Conservation (phyloP, 2,113 vertebrate species). For the Laterallus jamaicensis region DNA sequence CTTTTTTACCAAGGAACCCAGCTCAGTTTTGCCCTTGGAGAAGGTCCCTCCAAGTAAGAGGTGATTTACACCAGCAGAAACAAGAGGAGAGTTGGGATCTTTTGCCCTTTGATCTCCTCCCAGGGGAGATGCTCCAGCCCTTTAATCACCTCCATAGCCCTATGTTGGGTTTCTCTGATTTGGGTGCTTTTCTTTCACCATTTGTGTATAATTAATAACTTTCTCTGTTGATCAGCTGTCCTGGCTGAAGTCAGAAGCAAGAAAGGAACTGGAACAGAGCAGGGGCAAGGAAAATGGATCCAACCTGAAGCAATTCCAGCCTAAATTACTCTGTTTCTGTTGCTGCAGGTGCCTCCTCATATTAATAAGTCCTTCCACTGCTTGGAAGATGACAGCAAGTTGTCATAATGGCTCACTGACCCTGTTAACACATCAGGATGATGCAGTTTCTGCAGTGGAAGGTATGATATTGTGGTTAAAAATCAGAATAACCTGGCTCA, state of each 20-base stretch:
- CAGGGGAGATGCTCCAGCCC: too few species aligned
- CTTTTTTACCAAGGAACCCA: too few species aligned
- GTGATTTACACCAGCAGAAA: neutral
- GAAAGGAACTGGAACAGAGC: neutral
- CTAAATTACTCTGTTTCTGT: neutral
- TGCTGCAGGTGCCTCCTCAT: neutral
- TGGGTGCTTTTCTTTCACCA: neutral
- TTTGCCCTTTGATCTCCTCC: neutral
- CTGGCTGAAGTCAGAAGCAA: neutral
- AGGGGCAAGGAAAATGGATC: neutral
- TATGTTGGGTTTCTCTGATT: neutral
- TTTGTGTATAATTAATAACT: neutral
- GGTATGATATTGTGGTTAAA: neutral
- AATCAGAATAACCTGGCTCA: too few species aligned
- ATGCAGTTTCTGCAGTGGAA: neutral
- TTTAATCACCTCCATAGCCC: too few species aligned
- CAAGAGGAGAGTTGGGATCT: neutral
- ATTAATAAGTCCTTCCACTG: neutral
- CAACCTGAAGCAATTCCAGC: neutral
- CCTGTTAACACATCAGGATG: neutral
- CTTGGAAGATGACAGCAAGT: neutral
- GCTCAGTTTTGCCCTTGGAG: neutral
- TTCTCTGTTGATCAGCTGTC: neutral
- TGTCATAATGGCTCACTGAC: neutral
- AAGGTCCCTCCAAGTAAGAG: neutral